phyloP scores from a whole-genome alignment of 2,888 invertebrate genomes.

The Girardia tigrina region DNA sequence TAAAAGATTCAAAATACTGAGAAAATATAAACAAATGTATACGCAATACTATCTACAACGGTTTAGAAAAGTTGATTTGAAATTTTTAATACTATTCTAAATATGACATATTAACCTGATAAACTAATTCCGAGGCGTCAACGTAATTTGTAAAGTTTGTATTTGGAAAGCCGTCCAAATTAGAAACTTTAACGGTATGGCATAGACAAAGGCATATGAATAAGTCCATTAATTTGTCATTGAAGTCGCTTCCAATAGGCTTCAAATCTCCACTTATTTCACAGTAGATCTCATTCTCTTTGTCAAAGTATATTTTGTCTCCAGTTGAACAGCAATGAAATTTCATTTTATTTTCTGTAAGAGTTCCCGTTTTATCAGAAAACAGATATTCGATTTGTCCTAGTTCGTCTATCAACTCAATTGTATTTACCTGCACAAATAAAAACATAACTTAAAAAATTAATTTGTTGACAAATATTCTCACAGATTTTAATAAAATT shows the following conservation, averaged over 20 bases:
- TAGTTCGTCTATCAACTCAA: slow-evolving; percentile 71
- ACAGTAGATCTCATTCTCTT: slow-evolving; percentile 50
- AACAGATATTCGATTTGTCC: slow-evolving; percentile 70
- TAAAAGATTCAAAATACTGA: too few species aligned
- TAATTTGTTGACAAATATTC: too few species aligned
- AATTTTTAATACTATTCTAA: too few species aligned
- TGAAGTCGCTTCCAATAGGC: slow-evolving; percentile 38
- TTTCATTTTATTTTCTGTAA: slow-evolving; percentile 70
- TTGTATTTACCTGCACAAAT: slow-evolving; percentile 62
- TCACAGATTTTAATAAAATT: too few species aligned
- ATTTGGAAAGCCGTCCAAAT: not conserved
- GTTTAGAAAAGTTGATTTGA: too few species aligned
- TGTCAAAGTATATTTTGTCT: slow-evolving; percentile 57
- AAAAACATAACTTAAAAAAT: too few species aligned
- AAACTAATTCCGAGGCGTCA: not conserved
- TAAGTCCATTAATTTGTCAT: slow-evolving; percentile 62
- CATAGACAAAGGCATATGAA: slow-evolving; percentile 64
- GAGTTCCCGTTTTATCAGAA: slow-evolving; percentile 71
- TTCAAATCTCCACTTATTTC: not conserved
- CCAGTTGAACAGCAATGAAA: slow-evolving; percentile 63
- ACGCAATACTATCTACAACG: too few species aligned
- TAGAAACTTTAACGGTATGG: slow-evolving; percentile 59
- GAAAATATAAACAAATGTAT: too few species aligned
- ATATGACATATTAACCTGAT: too few species aligned
- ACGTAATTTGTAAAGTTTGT: not conserved